phyloP scores from a whole-genome alignment of 2,797 vertebrate genomes.

The Cryptoprocta ferox region DNA sequence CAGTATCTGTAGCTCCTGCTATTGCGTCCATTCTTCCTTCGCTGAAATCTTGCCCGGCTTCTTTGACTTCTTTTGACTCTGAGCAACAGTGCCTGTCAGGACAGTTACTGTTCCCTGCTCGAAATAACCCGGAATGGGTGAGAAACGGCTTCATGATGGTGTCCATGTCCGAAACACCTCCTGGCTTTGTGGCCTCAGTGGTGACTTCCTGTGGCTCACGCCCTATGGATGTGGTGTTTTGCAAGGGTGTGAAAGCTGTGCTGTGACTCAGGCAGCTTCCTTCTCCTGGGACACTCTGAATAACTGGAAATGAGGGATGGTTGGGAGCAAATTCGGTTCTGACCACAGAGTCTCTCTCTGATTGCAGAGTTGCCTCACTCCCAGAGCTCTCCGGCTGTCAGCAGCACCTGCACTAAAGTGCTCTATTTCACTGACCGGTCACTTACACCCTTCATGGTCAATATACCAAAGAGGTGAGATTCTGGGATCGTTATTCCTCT shows the following conservation, averaged over 20 bases:
- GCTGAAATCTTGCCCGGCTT: slow-evolving; percentile 6
- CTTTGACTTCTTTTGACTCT: slow-evolving; percentile 33
- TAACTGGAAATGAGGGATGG: neutral
- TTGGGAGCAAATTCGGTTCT: slow-evolving; percentile 5
- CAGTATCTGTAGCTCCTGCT: neutral
- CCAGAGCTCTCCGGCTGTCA: slow-evolving; percentile 91
- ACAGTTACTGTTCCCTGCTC: neutral
- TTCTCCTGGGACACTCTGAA: slow-evolving; percentile 46
- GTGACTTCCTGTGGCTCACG: neutral
- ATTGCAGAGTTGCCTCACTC: slow-evolving; percentile 92
- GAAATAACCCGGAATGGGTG: slow-evolving; percentile 3
- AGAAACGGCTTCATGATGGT: neutral
- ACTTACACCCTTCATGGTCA: slow-evolving; percentile 97
- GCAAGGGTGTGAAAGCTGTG: neutral
- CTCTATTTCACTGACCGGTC: slow-evolving; percentile 98
- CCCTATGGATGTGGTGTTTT: neutral
- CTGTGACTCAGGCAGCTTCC: neutral
- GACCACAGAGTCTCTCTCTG: slow-evolving; percentile 53
- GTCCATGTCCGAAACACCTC: neutral
- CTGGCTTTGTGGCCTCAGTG: neutral
- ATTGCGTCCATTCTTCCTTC: neutral
- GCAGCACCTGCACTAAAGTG: slow-evolving; percentile 95
- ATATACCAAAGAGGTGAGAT: slow-evolving; percentile 95
- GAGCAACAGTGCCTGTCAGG: neutral
- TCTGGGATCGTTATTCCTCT: neutral